Evolutionary conservation across 30 jellyfish, hydroid and myxozoan genomes (phyloP), one percentile per base, ranked within the genome.

Genomic region (Euphysa ruthae): DNA sequence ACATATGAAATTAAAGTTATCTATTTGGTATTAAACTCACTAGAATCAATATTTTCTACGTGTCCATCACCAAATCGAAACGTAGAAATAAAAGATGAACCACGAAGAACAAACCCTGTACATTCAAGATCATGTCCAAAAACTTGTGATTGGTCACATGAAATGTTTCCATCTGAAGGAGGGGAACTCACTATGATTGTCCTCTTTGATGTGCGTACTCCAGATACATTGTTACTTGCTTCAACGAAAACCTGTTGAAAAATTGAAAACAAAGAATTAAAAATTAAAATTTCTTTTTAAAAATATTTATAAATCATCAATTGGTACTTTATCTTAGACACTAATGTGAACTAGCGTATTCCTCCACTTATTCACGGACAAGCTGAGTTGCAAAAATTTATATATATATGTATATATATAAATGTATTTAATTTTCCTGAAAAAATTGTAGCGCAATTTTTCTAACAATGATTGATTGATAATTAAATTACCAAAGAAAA

Each of bases 11-110:
- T n/a, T 61, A 6, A 30, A 33, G 2, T 8, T 23, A 26, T 31
- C 7, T 7, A 63, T 28, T 32, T 23, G 0, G 27, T 0, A n/a
- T 19, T 1, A 16, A 22, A 72, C 93, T 51, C 58, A 88, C 97
- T 75, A 15, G 84, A 19, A 2, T 32, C 23, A 12, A 90, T 16
- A 6, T 33, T 42, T 63, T 90, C 98, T n/a, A 16, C 19, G 32
- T n/a, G 28, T 0, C 95, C 95, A 66, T 90, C 98, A 13, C 95
- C 95, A 77, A 81, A 90, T 49, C 70, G 86, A 43, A 90, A 43
- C 21, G 12, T 42, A 4, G 83, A 32, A 19, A 25, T 27, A 1
- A 70, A 54, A 12, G 75, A 61, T n/a, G 95, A 73, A 1, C 98
- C 98, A 16, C 95, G 84, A 18, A 66, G 21, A 73, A 90, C 54